phyloP scores from a whole-genome alignment of 2,797 vertebrate species.

The Catharus ustulatus region DNA sequence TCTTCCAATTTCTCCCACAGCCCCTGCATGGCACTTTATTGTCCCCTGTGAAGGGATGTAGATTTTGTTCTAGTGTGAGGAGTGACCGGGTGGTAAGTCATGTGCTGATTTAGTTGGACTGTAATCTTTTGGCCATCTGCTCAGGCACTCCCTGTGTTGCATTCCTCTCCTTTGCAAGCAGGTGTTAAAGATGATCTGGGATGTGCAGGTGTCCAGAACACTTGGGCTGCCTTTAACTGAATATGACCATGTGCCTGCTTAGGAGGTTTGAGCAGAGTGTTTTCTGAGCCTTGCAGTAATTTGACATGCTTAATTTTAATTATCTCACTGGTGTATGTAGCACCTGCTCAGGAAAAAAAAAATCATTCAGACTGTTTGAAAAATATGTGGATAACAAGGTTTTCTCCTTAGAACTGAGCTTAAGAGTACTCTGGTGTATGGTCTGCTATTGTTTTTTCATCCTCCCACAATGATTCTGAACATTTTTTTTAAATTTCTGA shows the following conservation, averaged over 20 bases:
- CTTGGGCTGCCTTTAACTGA: not conserved
- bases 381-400: not conserved
- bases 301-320: not conserved
- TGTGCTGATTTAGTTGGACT: constrained; percentile 46
- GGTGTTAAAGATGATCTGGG: not conserved
- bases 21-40: not conserved
- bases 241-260: fast-evolving
- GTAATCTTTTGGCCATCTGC: constrained; percentile 69
- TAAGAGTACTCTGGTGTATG: not conserved
- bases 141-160: not conserved
- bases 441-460: not conserved
- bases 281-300: not conserved
- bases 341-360: not conserved
- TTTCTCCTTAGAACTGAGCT: not conserved
- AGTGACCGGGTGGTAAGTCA: not conserved
- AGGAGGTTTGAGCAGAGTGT: not conserved
- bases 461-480: not conserved
- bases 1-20: not conserved
- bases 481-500: not conserved
- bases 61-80: not conserved
- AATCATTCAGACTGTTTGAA: not conserved
- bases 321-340: not conserved
- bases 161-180: not conserved
- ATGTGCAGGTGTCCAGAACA: not conserved
- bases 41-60: not conserved